Base-by-base conservation (phyloP, 2,888 invertebrate species). In the Criorhina ranunculi region DNA sequence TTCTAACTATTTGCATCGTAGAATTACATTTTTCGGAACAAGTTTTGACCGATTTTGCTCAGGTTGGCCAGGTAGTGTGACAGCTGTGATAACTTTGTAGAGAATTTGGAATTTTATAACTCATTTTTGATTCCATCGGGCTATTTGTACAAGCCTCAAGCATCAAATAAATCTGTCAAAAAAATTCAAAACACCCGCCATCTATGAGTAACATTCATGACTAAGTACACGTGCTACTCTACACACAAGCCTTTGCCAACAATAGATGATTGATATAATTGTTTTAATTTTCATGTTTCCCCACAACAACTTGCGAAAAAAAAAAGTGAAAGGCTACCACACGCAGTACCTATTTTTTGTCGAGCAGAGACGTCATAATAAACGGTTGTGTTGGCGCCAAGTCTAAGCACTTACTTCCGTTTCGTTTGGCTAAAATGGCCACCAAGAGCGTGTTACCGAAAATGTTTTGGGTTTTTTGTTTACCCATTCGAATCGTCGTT, bases 361-460 rank as follows among this genome's bases (percentile, higher is more conserved):
- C 11, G 29, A 15, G 40, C 5, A 59, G 19, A 57, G 37, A 33
- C 4, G 40, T 59, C 40, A 42, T 59, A 59, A 59, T 59, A 40
- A 59, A 40, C 40, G 15, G 42, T 59, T 59, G 44, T 62, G 12
- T 7, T 15, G 62, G 11, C 33, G 17, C 8, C 44, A 4, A 8
- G 44, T 46, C 40, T 62, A 33, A 31, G 31, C 42, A 44, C 44
- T 24, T 24, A 62, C 62, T 62, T 62, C 62, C 62, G 44, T 33
- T 46, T 62, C 44, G 31, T 62, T 62, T 44, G 44, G 17, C 44
- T 12, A 51, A 66, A 66, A 66, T 51, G 35, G 51, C 64, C 37
- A 66, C 64, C 37, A 66, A 66, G 37, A 66, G 37, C 49, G 9
- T 35, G 7, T 40, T 37, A 66, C 49, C 51, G 51, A 51, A 33